Evolutionary conservation across 2,113 vertebrate genomes (phyloP).

Genomic region (Sus scrofa): T2T-Sscrofa CM000829.6:47860001-47860500

Average conservation of each 20-base stretch:
- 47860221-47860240: not conserved
- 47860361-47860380: slow-evolving; percentile 65
- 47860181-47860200: slow-evolving; percentile 5
- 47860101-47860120: not conserved
- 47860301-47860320: slow-evolving; percentile 9
- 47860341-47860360: slow-evolving; percentile 72
- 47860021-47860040: not conserved
- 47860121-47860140: not conserved
- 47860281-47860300: slow-evolving; percentile 44
- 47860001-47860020: not conserved
- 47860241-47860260: not conserved
- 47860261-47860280: slow-evolving; percentile 28
- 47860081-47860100: not conserved
- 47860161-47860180: slow-evolving; percentile 15
- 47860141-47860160: slow-evolving; percentile 18
- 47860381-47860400: slow-evolving; percentile 55
- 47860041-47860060: slow-evolving; percentile 18
- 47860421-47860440: slow-evolving; percentile 75
- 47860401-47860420: slow-evolving; percentile 64
- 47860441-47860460: slow-evolving; percentile 82
- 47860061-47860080: not conserved
- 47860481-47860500: slow-evolving; percentile 76
- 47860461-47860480: slow-evolving; percentile 71
- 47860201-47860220: slow-evolving; percentile 49
- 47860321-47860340: slow-evolving; percentile 36